These are phyloP conservation scores for Oryzias javanicus DNA, from an alignment of 2,113 vertebrate species.

Conservation along the genomic window DNA sequence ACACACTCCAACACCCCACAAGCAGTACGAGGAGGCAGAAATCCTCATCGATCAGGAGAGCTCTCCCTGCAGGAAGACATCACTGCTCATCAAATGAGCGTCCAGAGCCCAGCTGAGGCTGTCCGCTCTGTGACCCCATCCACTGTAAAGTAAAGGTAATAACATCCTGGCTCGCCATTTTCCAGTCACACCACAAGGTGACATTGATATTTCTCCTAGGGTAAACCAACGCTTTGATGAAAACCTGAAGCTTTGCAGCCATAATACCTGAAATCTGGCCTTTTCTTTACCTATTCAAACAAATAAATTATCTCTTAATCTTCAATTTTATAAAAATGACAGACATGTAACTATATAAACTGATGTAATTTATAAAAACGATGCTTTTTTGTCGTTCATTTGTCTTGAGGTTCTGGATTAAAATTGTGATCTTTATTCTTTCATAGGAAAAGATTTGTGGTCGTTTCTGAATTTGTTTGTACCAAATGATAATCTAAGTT, in stretches of 20 bases:
- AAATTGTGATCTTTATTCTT: too few relatives aligned
- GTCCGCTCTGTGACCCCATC: slow-evolving; percentile 55
- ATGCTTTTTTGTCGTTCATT: too few relatives aligned
- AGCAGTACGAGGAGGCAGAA: slow-evolving; percentile 44
- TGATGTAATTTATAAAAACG: too few relatives aligned
- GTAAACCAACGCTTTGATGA: slow-evolving; percentile 20
- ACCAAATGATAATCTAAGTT: too few relatives aligned
- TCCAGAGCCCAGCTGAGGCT: slow-evolving; percentile 46
- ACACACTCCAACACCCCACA: slow-evolving; percentile 28
- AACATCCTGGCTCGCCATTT: slow-evolving; percentile 16
- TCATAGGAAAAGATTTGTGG: too few relatives aligned
- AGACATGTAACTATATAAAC: too few relatives aligned
- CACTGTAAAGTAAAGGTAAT: slow-evolving; percentile 41
- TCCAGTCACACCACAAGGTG: slow-evolving; percentile 27
- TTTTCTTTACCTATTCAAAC: neutral
- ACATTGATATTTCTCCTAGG: slow-evolving; percentile 25
- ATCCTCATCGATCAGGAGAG: slow-evolving; percentile 56
- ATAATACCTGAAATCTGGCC: neutral
- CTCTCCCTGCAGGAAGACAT: slow-evolving; percentile 60
- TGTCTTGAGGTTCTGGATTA: too few relatives aligned
- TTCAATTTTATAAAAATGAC: too few relatives aligned
- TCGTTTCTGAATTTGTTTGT: too few relatives aligned
- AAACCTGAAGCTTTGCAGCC: slow-evolving; percentile 26
- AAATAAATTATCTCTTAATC: too few relatives aligned
- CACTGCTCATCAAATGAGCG: slow-evolving; percentile 52